A percentile compares a stretch with the other conserved stretches of the same genome.
Evolutionary conservation across 2,888 invertebrate genomes (phyloP).

Genomic region (Leucophenga montana): DNA sequence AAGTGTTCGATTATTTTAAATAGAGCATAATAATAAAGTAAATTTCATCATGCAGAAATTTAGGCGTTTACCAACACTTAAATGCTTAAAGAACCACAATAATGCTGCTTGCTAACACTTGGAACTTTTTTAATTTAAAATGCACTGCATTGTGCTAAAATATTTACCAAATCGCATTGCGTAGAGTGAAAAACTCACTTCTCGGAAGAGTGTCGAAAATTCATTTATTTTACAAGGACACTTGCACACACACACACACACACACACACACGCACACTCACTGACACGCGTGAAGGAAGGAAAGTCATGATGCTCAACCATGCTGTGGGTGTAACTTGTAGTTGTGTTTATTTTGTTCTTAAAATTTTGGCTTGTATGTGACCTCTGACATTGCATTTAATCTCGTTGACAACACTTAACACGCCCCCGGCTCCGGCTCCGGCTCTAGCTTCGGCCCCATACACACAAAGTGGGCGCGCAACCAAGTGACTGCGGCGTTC

Average conservation of each 20-base stretch:
- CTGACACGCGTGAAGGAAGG: conserved; percentile 17
- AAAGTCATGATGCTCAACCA: background rate
- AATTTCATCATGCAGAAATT: background rate
- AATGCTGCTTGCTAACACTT: too few species aligned
- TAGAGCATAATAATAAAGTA: too few species aligned
- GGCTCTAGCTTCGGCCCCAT: conserved; percentile 39
- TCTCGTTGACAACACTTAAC: conserved; percentile 67
- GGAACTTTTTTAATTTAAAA: background rate
- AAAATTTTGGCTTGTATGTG: conserved; percentile 41
- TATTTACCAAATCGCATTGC: background rate
- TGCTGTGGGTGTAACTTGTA: conserved; percentile 34
- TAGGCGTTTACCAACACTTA: too few species aligned
- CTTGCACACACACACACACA: background rate
- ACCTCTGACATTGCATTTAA: conserved; percentile 69
- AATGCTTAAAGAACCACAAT: background rate
- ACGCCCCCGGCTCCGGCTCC: too few species aligned
- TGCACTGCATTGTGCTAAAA: background rate
- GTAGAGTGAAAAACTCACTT: too few species aligned
- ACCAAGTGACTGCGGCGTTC: background rate
- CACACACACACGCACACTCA: background rate
- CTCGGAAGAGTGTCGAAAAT: conserved; percentile 55
- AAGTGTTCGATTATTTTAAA: too few species aligned
- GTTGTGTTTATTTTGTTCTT: conserved; percentile 10
- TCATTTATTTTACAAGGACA: conserved; percentile 62
- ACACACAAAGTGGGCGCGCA: background rate